phyloP scores from a whole-genome alignment of 2,888 invertebrate species.

The Amphiduros pacificus region DNA sequence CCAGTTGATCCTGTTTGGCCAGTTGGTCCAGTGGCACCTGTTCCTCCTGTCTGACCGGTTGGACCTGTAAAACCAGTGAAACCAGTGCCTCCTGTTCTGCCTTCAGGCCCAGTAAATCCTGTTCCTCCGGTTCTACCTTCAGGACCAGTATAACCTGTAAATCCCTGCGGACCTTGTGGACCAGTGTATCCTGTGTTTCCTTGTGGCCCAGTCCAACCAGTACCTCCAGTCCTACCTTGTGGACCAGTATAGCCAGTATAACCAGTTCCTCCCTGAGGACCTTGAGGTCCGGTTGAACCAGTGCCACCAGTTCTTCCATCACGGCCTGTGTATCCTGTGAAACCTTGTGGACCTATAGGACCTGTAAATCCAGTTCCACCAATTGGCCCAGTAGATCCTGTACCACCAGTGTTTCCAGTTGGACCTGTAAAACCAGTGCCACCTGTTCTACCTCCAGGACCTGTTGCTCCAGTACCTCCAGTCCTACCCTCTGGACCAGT shows the following conservation, averaged over 20 bases:
- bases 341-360: constrained; percentile 14
- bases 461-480: constrained; percentile 21
- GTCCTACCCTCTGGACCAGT: constrained; percentile 12
- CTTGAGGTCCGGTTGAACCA: constrained; percentile 11
- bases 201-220: constrained; percentile 15
- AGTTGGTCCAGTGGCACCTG: constrained; percentile 8
- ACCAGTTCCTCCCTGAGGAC: constrained; percentile 13
- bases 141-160: constrained; percentile 6
- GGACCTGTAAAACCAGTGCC: constrained; percentile 6
- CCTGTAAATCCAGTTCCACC: constrained; percentile 19
- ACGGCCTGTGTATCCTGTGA: constrained; percentile 10
- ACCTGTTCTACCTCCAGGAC: constrained; percentile 10
- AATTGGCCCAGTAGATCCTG: constrained; percentile 12
- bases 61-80: background rate
- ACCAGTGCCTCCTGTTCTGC: constrained; percentile 12
- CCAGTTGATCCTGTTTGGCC: constrained; percentile 15
- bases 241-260: constrained; percentile 4
- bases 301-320: constrained; percentile 1
- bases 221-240: constrained; percentile 11
- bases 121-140: constrained; percentile 4
- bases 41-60: background rate
- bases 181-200: constrained; percentile 15
- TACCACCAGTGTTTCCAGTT: constrained; percentile 4
- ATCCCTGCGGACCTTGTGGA: background rate
- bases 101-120: constrained; percentile 6